Evolutionary conservation across 1,140 invertebrate species (phyloP), one percentile per base, ranked within the genome.

Genomic region (Drosophila murphyi): DNA sequence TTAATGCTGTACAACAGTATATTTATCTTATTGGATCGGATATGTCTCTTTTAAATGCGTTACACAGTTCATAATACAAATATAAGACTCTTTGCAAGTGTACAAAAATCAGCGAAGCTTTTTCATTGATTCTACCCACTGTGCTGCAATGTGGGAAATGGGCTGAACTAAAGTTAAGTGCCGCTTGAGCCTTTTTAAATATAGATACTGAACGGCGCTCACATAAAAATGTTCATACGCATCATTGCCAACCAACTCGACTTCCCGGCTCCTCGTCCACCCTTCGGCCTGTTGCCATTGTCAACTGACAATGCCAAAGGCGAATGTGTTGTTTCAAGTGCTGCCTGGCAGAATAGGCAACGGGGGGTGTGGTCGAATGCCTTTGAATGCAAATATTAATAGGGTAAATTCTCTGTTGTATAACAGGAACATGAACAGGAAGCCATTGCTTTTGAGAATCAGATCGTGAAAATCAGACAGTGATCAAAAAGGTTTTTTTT

Each of bases 321-420:
- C 78, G 63, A 65, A 71, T 72, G 81, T 85, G 81, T 70, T 80
- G 61, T 83, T 79, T 12, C 59, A 64, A 70, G 76, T 69, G 67
- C 65, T 37, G 45, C 29, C 20, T 47, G 10, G 34, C 8, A 12
- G 47, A 10, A 51, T 47, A 6, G 32, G n/a, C 5, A 6, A n/a
- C 12, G 8, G 8, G 41, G 51, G 31, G 45, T 7, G 12, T 41
- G 37, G 55, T 43, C 4, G 39, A 43, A 43, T 80, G 80, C 76
- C 83, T 83, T 82, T 87, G 80, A 87, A 87, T 80, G 83, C 72
- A 87, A 88, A 87, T 88, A 87, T 87, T 87, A 88, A 88, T 83
- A 83, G 83, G 77, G 80, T 85, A 88, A 83, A 89, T 88, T 88
- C 88, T 88, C 67, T 72, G 80, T 71, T 72, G 76, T 83, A 74